Percentiles rank a stretch among this genome's conserved stretches.
Evolutionary conservation across 2,888 invertebrate species (phyloP).

Genomic region (Tenthredo scrophulariae): DNA sequence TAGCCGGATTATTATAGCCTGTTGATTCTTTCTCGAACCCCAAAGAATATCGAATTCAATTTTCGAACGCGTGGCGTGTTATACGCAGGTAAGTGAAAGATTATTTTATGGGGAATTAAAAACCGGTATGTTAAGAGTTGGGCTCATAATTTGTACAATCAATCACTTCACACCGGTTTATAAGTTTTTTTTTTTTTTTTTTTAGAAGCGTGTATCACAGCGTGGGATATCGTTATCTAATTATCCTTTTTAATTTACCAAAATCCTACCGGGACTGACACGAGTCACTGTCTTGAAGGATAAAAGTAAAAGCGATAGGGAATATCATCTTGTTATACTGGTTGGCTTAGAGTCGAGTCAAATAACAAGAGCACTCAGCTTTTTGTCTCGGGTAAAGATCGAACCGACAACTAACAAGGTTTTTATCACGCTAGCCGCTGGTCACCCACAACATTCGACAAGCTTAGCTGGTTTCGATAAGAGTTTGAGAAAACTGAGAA

Average conservation of each 20-base stretch:
- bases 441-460: not conserved
- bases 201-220: not conserved
- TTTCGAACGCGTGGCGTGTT: not conserved
- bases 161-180: slow-evolving; percentile 29
- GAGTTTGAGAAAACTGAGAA: not conserved
- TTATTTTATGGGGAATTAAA: not conserved
- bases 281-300: not conserved
- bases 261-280: not conserved
- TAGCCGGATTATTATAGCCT: not conserved
- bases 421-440: not conserved
- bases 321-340: slow-evolving; percentile 5
- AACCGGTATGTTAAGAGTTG: slow-evolving; percentile 14
- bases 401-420: slow-evolving; percentile 37
- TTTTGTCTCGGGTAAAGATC: slow-evolving; percentile 32
- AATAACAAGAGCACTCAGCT: slow-evolving; percentile 34
- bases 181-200: not conserved
- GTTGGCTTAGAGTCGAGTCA: not conserved
- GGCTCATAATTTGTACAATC: slow-evolving; percentile 22
- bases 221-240: slow-evolving; percentile 29
- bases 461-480: not conserved
- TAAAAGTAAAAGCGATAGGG: slow-evolving; percentile 23
- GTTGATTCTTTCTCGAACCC: not conserved
- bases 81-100: not conserved
- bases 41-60: not conserved
- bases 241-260: slow-evolving; percentile 41